Evolutionary conservation across 1,140 invertebrate species (phyloP).

Genomic region (Macrosteles quadrilineatus): DNA sequence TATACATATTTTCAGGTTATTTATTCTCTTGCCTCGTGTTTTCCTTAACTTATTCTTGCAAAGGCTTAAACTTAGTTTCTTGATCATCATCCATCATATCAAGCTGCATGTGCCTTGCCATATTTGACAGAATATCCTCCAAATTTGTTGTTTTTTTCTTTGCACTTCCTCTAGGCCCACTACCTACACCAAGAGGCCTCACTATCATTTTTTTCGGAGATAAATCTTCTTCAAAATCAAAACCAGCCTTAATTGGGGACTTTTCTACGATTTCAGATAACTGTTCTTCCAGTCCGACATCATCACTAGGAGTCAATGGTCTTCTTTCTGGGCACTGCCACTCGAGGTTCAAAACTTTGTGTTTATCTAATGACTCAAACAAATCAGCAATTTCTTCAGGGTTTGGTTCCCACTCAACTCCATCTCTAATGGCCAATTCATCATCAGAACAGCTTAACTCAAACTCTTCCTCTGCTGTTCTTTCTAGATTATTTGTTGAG

Average conservation of each 20-base stretch:
- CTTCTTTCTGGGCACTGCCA: conserved; percentile 50
- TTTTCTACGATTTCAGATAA: conserved; percentile 24
- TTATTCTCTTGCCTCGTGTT: too few relatives aligned
- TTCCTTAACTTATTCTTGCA: too few relatives aligned
- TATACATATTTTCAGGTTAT: too few relatives aligned
- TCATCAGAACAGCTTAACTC: conserved; percentile 45
- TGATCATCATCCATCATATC: conserved; percentile 43
- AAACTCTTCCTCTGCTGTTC: conserved; percentile 36
- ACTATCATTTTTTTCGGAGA: conserved; percentile 39
- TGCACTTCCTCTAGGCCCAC: conserved; percentile 48
- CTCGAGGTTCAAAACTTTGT: conserved; percentile 43
- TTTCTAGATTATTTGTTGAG: too few relatives aligned
- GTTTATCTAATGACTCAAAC: conserved; percentile 44
- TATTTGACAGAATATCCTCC: conserved; percentile 51
- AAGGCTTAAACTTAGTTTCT: too few relatives aligned
- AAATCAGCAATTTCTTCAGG: conserved; percentile 44
- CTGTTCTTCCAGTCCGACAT: conserved; percentile 25
- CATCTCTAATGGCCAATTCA: conserved; percentile 39
- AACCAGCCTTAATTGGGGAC: conserved; percentile 47
- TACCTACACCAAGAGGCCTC: conserved; percentile 29
- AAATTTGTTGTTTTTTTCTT: conserved; percentile 53
- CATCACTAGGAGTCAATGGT: conserved; percentile 44
- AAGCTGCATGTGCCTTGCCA: conserved; percentile 49
- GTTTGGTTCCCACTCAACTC: conserved; percentile 40
- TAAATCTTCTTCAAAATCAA: conserved; percentile 51